Evolutionary conservation across 2,797 vertebrate species (phyloP).

Genomic region (Enteromius unitaeniatus): DNA sequence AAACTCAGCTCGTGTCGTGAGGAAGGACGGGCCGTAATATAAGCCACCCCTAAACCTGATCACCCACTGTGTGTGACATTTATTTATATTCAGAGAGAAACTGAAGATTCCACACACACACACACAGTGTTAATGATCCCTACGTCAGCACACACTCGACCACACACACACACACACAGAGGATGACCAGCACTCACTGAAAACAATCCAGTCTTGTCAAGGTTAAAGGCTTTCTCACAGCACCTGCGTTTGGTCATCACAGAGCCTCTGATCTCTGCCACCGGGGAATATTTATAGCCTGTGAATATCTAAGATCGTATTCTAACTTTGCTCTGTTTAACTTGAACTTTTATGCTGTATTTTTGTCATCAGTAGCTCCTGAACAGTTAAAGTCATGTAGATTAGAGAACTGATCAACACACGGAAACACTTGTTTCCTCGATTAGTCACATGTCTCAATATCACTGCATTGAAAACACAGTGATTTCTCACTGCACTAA

Average conservation of each 20-base stretch:
- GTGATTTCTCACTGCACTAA: not conserved
- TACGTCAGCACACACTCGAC: not conserved
- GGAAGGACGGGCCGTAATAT: conserved; percentile 13
- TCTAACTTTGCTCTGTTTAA: not conserved
- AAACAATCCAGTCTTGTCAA: conserved; percentile 54
- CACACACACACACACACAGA: conserved; percentile 35
- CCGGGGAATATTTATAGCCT: conserved; percentile 43
- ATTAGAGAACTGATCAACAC: not conserved
- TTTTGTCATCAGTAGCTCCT: not conserved
- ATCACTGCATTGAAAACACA: not conserved
- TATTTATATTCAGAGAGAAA: conserved; percentile 45
- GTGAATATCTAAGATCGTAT: not conserved
- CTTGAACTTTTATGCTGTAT: not conserved
- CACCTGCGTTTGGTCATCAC: conserved; percentile 70
- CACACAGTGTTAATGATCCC: conserved; percentile 24
- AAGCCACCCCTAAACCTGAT: conserved; percentile 34
- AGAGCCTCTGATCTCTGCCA: conserved; percentile 68
- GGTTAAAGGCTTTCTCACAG: conserved; percentile 56
- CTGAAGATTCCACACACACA: conserved; percentile 26
- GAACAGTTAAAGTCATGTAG: not conserved
- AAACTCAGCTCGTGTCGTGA: not conserved
- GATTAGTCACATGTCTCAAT: not conserved
- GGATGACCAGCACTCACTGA: conserved; percentile 43
- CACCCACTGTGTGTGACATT: conserved; percentile 33
- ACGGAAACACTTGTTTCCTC: not conserved